Evolutionary conservation across 1,140 invertebrate species (phyloP).

Genomic region (Drosophila aff.): DNA sequence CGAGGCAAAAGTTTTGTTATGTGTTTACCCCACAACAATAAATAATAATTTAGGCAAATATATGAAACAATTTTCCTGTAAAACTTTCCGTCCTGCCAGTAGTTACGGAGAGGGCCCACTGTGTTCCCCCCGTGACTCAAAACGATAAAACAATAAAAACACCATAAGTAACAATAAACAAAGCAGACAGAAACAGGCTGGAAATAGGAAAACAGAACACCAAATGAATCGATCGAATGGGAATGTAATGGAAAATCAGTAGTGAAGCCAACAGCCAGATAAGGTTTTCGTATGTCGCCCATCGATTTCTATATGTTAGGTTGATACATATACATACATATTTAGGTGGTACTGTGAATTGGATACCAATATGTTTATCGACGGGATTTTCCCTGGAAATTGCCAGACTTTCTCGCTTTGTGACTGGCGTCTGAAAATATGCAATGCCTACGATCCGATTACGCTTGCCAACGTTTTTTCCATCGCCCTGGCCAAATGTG

Average conservation of each 20-base stretch:
- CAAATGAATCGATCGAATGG: conserved; percentile 51
- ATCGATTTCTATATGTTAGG: not conserved
- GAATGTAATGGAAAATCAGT: conserved; percentile 61
- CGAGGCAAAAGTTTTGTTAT: conserved; percentile 17
- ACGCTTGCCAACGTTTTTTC: conserved; percentile 42
- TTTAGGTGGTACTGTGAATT: not conserved
- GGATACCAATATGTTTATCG: conserved; percentile 49
- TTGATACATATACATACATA: not conserved
- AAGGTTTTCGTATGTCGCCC: conserved; percentile 21
- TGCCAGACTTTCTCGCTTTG: conserved; percentile 17
- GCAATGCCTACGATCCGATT: conserved; percentile 46
- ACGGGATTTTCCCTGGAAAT: conserved; percentile 33
- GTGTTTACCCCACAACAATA: not conserved
- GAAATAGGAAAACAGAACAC: conserved; percentile 34
- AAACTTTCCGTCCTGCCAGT: conserved; percentile 13
- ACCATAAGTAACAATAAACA: conserved; percentile 54
- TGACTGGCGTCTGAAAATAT: conserved; percentile 58
- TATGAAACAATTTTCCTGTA: conserved; percentile 6
- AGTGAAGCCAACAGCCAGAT: conserved; percentile 28
- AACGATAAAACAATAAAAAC: conserved; percentile 25
- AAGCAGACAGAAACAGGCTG: conserved; percentile 26
- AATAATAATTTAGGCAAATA: conserved; percentile 35
- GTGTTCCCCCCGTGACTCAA: conserved; percentile 47
- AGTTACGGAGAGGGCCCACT: conserved; percentile 7
- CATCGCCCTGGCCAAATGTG: conserved; percentile 56